phyloP scores from a whole-genome alignment of 2,113 vertebrate genomes.

The Notechis scutatus region DNA sequence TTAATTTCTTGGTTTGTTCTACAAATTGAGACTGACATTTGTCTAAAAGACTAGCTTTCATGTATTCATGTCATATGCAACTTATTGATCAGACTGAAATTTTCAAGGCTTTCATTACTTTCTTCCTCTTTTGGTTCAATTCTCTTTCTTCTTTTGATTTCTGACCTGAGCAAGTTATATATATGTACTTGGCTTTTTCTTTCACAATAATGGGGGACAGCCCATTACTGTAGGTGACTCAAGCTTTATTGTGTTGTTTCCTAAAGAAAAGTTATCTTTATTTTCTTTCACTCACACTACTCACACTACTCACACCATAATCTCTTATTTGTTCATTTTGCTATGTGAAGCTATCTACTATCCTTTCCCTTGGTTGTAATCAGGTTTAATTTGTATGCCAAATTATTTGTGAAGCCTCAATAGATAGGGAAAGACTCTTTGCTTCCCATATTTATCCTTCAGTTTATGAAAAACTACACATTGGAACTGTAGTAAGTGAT shows the following conservation, averaged over 20 bases:
- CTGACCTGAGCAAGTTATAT: not conserved
- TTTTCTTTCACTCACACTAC: not conserved
- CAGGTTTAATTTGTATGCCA: not conserved
- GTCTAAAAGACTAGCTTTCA: not conserved
- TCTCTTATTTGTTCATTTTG: not conserved
- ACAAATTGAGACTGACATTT: not conserved
- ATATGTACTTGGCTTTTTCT: not conserved
- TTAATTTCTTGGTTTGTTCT: not conserved
- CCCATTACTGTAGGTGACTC: not conserved
- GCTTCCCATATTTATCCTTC: not conserved
- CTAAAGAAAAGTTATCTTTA: not conserved
- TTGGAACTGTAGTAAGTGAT: not conserved
- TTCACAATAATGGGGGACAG: not conserved
- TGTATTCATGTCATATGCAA: not conserved
- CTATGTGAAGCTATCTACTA: not conserved
- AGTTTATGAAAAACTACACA: not conserved
- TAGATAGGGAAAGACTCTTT: not conserved
- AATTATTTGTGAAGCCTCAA: not conserved
- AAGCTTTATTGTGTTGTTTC: not conserved
- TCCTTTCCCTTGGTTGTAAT: not conserved
- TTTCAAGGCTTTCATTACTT: not conserved
- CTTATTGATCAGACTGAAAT: not conserved
- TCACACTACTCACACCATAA: too few species aligned
- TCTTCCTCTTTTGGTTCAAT: not conserved
- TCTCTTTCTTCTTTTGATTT: not conserved